Evolutionary conservation across 2,113 vertebrate genomes (phyloP).

Genomic region (Ciconia stormi): DNA sequence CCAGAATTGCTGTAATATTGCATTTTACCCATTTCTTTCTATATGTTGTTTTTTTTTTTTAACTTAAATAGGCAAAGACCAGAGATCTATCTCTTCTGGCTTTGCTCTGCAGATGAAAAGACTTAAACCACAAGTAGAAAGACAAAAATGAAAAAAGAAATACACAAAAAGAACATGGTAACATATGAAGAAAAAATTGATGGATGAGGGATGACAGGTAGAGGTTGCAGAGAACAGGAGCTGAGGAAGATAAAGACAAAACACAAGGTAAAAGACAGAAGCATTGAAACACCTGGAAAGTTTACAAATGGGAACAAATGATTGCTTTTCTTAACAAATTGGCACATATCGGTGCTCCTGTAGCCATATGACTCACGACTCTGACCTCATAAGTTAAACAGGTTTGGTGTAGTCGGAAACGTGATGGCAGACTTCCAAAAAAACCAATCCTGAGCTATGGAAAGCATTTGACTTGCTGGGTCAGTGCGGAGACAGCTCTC

Average conservation of each 20-base stretch:
- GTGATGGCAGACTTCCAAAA: neutral
- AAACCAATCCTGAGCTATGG: neutral
- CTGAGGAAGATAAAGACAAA: neutral
- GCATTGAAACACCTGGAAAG: neutral
- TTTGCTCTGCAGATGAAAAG: neutral
- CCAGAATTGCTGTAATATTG: neutral
- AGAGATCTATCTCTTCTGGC: neutral
- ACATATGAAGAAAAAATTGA: neutral
- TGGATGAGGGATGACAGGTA: neutral
- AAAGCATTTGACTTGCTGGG: conserved; percentile 20
- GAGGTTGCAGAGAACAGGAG: neutral
- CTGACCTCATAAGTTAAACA: neutral
- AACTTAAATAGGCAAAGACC: neutral
- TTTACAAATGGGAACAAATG: neutral
- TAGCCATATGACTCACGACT: neutral
- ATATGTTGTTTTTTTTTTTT: neutral
- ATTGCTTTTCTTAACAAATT: neutral
- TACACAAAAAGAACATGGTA: neutral
- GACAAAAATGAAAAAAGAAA: neutral
- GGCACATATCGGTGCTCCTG: neutral
- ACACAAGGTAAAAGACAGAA: neutral
- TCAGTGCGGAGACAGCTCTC: neutral
- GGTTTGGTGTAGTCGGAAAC: neutral
- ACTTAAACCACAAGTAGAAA: neutral
- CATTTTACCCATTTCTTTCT: neutral